Evolutionary conservation across 1,140 invertebrate genomes (phyloP).

Genomic region (Tetramorium parvispinum): DNA sequence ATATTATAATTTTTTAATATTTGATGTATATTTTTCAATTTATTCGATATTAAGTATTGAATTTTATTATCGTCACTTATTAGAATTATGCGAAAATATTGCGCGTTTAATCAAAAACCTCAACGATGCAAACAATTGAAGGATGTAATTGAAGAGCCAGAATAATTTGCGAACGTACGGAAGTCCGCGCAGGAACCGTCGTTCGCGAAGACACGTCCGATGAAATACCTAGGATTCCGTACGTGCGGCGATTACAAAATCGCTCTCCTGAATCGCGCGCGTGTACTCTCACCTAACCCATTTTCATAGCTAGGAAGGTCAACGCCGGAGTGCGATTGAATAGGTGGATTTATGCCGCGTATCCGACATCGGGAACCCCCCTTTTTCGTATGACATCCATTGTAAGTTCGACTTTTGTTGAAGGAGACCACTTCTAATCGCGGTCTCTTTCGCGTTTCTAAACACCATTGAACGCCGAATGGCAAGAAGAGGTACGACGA

Average conservation of each 20-base stretch:
- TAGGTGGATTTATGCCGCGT: conserved; percentile 41
- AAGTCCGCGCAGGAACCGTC: not conserved
- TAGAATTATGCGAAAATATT: not conserved
- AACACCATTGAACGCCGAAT: conserved; percentile 48
- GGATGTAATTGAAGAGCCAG: not conserved
- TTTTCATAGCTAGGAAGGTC: conserved; percentile 48
- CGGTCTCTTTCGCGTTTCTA: conserved; percentile 43
- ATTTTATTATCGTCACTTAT: not conserved
- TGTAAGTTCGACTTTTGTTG: conserved; percentile 67
- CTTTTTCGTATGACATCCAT: conserved; percentile 49
- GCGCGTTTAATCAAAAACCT: not conserved
- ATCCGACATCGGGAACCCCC: conserved; percentile 48
- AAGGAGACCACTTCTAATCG: conserved; percentile 30
- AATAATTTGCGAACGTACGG: conserved; percentile 39
- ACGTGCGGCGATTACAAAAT: conserved; percentile 44
- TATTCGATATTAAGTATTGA: not conserved
- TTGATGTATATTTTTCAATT: not conserved
- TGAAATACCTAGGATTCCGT: conserved; percentile 39
- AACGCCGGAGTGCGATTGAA: conserved; percentile 29
- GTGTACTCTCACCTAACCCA: conserved; percentile 36
- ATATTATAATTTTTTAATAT: not conserved
- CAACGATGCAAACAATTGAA: not conserved
- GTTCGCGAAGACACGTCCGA: conserved; percentile 37
- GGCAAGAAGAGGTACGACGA: not conserved
- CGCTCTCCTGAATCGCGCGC: not conserved